phyloP scores from a whole-genome alignment of 2,888 invertebrate genomes.

The Drepanosiphum platanoidis region DNA sequence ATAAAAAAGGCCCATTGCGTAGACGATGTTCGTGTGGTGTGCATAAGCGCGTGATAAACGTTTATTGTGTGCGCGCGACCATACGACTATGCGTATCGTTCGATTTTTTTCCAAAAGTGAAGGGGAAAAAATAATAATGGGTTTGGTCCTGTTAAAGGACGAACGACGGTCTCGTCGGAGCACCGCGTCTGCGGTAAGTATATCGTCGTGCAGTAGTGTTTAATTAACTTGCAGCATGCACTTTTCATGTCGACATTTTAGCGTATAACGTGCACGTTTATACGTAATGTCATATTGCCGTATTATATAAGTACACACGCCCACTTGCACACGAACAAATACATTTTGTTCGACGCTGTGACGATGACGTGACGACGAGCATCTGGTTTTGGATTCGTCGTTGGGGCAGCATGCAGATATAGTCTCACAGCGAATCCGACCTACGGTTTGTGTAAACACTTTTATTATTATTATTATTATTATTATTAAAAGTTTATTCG shows the following conservation, averaged over 20 bases:
- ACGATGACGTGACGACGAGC: too few species aligned
- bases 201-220: background rate
- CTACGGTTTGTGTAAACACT: background rate
- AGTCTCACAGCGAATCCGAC: conserved; percentile 22
- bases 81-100: too few species aligned
- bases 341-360: background rate
- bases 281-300: background rate
- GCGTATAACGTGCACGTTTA: background rate
- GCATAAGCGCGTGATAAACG: too few species aligned
- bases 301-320: too few species aligned
- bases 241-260: background rate
- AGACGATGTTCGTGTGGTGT: too few species aligned
- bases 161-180: background rate
- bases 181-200: background rate
- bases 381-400: background rate
- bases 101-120: too few species aligned
- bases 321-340: background rate
- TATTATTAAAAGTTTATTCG: background rate
- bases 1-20: too few species aligned
- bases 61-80: too few species aligned
- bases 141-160: background rate
- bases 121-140: too few species aligned
- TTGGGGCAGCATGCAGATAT: conserved; percentile 9
- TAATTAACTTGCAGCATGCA: background rate
- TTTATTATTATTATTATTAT: background rate